phyloP scores from a whole-genome alignment of 2,113 vertebrate genomes.

The Xenopus laevis region DNA sequence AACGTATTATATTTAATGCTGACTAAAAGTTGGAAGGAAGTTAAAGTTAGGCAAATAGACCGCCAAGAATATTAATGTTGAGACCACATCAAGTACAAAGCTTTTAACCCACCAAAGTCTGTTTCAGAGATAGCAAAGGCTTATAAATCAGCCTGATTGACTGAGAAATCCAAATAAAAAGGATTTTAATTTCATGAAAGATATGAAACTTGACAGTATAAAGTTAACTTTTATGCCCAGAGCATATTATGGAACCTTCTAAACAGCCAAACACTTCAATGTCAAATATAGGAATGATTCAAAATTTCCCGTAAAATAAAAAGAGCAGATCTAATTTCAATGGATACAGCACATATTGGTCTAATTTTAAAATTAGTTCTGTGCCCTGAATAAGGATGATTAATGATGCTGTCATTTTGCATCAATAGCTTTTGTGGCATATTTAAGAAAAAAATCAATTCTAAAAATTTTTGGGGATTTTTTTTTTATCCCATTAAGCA shows the following conservation, averaged over 20 bases:
- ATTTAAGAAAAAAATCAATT: slow-evolving; percentile 25
- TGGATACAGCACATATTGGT: slow-evolving; percentile 53
- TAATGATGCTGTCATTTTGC: slow-evolving; percentile 68
- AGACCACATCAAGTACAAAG: slow-evolving; percentile 19
- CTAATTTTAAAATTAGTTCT: slow-evolving; percentile 60
- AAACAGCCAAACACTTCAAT: slow-evolving; percentile 43
- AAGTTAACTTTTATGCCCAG: slow-evolving; percentile 49
- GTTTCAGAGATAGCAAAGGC: slow-evolving; percentile 16
- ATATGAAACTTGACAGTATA: slow-evolving; percentile 54
- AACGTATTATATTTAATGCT: slow-evolving; percentile 10
- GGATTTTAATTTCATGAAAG: slow-evolving; percentile 49
- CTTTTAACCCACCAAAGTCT: slow-evolving; percentile 13
- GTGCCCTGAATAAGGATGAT: slow-evolving; percentile 66
- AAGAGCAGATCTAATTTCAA: slow-evolving; percentile 36
- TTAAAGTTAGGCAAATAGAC: slow-evolving; percentile 11
- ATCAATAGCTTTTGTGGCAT: slow-evolving; percentile 69
- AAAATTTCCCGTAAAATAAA: slow-evolving; percentile 44
- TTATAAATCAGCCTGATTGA: slow-evolving; percentile 37
- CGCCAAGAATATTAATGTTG: slow-evolving; percentile 16
- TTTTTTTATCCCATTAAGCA: slow-evolving; percentile 1
- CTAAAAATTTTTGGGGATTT: slow-evolving; percentile 16
- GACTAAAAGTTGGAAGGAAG: not conserved
- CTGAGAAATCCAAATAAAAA: slow-evolving; percentile 3
- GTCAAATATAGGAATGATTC: slow-evolving; percentile 39
- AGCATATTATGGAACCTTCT: slow-evolving; percentile 46